Conservation (phyloP, 2,797 vertebrate species). For the Gila robusta region DNA sequence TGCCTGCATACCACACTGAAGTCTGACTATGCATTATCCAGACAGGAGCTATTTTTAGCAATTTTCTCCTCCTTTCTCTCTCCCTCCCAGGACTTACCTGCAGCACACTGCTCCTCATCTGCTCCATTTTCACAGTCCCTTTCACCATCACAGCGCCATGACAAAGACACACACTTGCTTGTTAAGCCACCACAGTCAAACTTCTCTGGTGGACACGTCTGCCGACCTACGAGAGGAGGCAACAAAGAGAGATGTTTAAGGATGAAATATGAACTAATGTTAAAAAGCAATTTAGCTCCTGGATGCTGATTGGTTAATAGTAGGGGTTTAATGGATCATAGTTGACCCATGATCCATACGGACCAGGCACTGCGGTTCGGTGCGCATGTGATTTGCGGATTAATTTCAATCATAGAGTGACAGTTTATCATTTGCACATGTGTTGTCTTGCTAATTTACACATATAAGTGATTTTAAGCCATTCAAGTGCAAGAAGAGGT, state of each 20-base stretch:
- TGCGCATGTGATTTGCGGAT: not conserved
- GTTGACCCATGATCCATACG: not conserved
- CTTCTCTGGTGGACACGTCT: constrained; percentile 92
- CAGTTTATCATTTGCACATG: not conserved
- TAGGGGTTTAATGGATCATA: not conserved
- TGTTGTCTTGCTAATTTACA: not conserved
- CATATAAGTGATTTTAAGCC: not conserved
- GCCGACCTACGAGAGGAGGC: constrained; percentile 79
- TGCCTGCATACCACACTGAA: not conserved
- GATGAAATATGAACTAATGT: not conserved
- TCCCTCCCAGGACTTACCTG: constrained; percentile 77
- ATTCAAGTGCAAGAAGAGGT: not conserved
- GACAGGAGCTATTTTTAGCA: not conserved
- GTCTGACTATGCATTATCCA: constrained; percentile 24
- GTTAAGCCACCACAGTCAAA: constrained; percentile 90
- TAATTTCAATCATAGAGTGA: not conserved
- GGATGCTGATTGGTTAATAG: not conserved
- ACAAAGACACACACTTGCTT: constrained; percentile 92
- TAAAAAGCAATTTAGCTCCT: not conserved
- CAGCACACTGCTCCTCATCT: constrained; percentile 90
- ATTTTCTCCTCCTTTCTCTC: not conserved
- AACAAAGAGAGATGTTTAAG: not conserved
- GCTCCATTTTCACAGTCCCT: constrained; percentile 92
- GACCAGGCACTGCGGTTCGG: not conserved
- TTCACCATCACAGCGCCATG: constrained; percentile 97